Conservation (phyloP, 2,797 vertebrate species). For the Falco concolor region DNA sequence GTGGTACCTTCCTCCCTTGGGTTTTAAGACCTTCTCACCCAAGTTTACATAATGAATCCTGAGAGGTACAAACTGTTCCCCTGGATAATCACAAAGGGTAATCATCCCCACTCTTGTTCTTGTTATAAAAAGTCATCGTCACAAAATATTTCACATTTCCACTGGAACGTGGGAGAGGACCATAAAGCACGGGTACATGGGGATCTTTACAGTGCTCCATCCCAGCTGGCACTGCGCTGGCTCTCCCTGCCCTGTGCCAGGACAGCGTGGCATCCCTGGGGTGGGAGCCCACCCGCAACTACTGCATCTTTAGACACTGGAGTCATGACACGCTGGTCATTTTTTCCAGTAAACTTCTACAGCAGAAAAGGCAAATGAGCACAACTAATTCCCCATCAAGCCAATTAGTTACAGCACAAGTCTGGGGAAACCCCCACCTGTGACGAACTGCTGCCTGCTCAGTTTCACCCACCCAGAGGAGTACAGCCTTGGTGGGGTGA, state of each 20-base stretch:
- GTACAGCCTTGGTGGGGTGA: accelerated
- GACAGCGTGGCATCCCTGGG: neutral
- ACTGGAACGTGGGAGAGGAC: neutral
- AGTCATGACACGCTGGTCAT: neutral
- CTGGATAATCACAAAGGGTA: neutral
- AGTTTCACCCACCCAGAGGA: no score
- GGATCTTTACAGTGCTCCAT: neutral
- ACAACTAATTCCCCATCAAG: neutral
- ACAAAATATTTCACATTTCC: slow-evolving; percentile 29
- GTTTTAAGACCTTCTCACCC: slow-evolving; percentile 51
- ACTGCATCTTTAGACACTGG: neutral
- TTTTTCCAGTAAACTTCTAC: neutral
- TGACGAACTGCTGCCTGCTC: neutral
- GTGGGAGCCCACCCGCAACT: neutral
- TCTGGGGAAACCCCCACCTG: neutral
- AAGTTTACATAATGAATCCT: slow-evolving; percentile 21
- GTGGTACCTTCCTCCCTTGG: neutral
- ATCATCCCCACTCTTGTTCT: neutral
- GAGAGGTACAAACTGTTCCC: slow-evolving; percentile 30
- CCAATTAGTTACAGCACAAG: neutral
- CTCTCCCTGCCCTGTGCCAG: neutral
- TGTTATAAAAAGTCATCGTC: neutral
- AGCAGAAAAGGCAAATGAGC: neutral
- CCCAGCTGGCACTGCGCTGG: accelerated
- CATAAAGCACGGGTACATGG: neutral